Evolutionary conservation across 2,113 vertebrate genomes (phyloP), one percentile per base, ranked within the genome.

Genomic region (Tichodroma muraria): DNA sequence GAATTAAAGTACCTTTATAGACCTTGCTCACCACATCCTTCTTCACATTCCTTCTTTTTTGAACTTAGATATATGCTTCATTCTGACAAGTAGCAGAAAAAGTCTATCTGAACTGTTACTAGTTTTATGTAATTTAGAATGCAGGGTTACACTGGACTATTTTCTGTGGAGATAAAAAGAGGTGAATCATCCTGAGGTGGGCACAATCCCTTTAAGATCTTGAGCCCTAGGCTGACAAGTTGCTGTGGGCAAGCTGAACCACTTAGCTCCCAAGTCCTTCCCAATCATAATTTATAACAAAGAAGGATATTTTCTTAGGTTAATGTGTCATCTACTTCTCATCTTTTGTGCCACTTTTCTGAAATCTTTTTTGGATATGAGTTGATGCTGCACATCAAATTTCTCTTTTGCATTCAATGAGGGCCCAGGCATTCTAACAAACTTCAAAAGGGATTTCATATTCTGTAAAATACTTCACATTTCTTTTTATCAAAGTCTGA

Each of bases 371-470:
- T 85, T 77, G 88, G 50, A 64, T 92, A 84, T 17, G 42, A 95
- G 70, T 91, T 76, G 5, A 94, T 96, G 86, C 68, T 83, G 81
- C 91, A 93, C 88, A 96, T 96, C 37, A 89, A 49, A 89, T 82
- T 94, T 93, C 57, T 80, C 75, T 50, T 96, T 91, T 96, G 63
- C 91, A 94, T 96, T 93, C 59, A 45, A 1, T 83, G 53, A 95
- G 81, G 57, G 69, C 63, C 85, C 79, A 69, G 35, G 95, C 82
- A 69, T 96, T 96, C 90, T 61, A 94, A 53, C 44, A 84, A 92
- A 89, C 92, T 96, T 96, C 89, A 93, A 92, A 86, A 94, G 82
- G 52, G 80, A 94, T 94, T 96, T 96, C 73, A 86, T 89, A 95
- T 92, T 88, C 80, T 80, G 25, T 91, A 85, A 88, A 95, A 91